Conservation (phyloP, 2,888 invertebrate genomes). For the Mythimna loreyi region DNA sequence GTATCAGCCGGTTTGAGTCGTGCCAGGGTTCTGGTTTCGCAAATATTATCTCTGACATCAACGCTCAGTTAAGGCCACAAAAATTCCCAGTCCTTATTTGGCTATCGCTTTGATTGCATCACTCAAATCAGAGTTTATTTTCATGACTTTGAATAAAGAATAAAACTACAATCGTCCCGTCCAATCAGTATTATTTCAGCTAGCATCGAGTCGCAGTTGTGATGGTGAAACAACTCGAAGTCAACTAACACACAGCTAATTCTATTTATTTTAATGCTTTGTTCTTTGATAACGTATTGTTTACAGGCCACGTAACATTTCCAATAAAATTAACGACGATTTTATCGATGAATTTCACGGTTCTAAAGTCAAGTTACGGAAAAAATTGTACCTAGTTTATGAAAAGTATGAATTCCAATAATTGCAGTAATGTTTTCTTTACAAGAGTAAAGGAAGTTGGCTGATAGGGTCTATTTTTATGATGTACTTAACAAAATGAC, state of each 20-base stretch:
- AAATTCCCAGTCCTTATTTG: conserved; percentile 31
- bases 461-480: neutral
- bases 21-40: conserved; percentile 40
- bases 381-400: conserved; percentile 12
- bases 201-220: conserved; percentile 51
- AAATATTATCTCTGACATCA: conserved; percentile 50
- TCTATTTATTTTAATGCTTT: conserved; percentile 54
- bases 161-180: conserved; percentile 67
- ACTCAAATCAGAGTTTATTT: conserved; percentile 29
- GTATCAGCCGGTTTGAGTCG: conserved; percentile 20
- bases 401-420: neutral
- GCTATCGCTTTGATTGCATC: conserved; percentile 43
- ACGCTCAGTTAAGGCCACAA: conserved; percentile 26
- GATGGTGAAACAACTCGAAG: conserved; percentile 64
- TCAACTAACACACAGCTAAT: conserved; percentile 61
- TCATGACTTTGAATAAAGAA: conserved; percentile 39
- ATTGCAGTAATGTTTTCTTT: neutral
- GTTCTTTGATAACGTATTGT: conserved; percentile 57
- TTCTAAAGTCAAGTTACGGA: neutral
- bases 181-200: conserved; percentile 68
- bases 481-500: neutral
- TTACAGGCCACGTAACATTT: conserved; percentile 7
- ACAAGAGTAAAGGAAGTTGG: neutral
- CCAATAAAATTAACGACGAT: conserved; percentile 26
- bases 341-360: conserved; percentile 23